Base-by-base conservation (phyloP, 1,140 invertebrate species). In the Atta cephalotes region DNA sequence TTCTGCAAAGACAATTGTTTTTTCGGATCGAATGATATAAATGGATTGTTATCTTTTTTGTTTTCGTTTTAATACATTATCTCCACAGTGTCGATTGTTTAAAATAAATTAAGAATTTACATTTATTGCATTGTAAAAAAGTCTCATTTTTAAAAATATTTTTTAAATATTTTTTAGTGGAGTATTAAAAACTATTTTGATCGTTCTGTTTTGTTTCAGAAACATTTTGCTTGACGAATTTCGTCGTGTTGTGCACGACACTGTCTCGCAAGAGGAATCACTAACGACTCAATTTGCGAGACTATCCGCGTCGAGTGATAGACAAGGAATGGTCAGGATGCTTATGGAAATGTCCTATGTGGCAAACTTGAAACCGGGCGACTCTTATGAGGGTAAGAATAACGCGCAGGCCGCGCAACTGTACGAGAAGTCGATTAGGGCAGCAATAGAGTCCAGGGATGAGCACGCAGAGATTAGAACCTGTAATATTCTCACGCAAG, bases 311-410 rank as follows among this genome's bases (percentile, higher is more conserved):
- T 60, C 60, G n/a, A 92, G 92, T 56, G 92, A 95, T 28, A 90
- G 91, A 71, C 86, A 79, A 25, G 89, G 80, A 28, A 95, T 95
- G 93, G 90, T 95, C 51, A 88, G 93, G 49, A 71, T 91, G 45
- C 58, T 95, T 12, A 84, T 92, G 18, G 70, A 92, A 21, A 39
- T 92, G 45, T 89, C 93, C 5, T 74, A 76, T 68, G 87, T 93
- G 14, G 49, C 10, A 35, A 87, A 91, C 6, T 68, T 92, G 6
- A 80, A 81, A 78, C 88, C 92, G 21, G 77, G 35, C 7, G 86
- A 92, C 2, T 93, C 86, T 45, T 94, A 89, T 63, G 63, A 63
- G 77, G 77, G 56, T 60, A 95, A 95, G 91, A 71, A 94, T 71
- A 84, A 94, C n/a, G 49, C 86, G 49, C 70, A 88, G 65, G 93